Percentiles rank a stretch among this genome's conserved stretches.
These are phyloP conservation scores for Coptotermes formosanus DNA, from an alignment of 1,140 invertebrate species.

Conservation along the genomic window DNA sequence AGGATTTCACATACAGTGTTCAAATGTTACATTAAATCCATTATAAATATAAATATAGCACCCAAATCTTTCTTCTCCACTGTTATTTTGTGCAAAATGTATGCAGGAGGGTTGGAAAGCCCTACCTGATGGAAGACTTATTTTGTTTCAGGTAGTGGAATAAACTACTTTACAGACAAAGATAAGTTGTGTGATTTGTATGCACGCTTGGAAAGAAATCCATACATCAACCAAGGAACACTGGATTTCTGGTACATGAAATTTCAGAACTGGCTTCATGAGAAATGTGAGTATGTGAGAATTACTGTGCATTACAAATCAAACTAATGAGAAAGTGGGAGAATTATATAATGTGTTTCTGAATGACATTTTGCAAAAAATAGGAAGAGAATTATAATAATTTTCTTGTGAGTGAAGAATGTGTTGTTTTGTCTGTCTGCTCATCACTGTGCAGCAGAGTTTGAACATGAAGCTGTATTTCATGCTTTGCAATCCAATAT, in stretches of 20 bases:
- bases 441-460: too few relatives aligned
- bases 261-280: conserved; percentile 44
- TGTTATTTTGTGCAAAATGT: too few relatives aligned
- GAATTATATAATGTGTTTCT: neutral
- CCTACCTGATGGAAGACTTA: too few relatives aligned
- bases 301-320: neutral
- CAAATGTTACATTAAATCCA: too few relatives aligned
- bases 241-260: conserved; percentile 48
- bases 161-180: conserved; percentile 48
- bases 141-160: conserved; percentile 36
- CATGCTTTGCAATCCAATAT: too few relatives aligned
- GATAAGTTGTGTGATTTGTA: conserved; percentile 42
- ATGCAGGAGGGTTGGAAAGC: too few relatives aligned
- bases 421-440: neutral
- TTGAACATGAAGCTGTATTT: too few relatives aligned
- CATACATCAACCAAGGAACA: conserved; percentile 47
- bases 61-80: too few relatives aligned
- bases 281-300: conserved; percentile 15
- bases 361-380: neutral
- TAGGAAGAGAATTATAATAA: neutral
- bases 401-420: neutral
- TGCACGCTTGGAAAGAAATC: conserved; percentile 42
- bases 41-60: too few relatives aligned
- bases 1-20: too few relatives aligned
- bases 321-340: neutral